Base-by-base conservation (phyloP, 2,888 invertebrate genomes). In the Drosophila neotestacea region DNA sequence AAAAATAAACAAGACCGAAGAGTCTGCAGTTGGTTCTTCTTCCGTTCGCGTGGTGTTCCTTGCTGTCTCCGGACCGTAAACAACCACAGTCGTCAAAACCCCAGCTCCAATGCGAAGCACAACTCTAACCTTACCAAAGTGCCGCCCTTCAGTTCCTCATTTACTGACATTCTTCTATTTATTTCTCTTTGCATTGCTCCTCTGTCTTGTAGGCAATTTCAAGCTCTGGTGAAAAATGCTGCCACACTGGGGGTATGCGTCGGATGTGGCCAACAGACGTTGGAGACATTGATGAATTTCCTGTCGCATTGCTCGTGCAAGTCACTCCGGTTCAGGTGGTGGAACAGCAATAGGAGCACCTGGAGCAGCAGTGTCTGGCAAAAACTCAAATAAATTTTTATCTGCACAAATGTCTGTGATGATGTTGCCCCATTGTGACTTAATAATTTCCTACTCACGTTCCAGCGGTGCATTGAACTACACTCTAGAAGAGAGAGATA, bases 251-350 rank as follows among this genome's bases (percentile, higher is more conserved):
- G 67, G 11, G 63, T 66, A 42, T 60, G 71, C 65, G 73, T 72
- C 70, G 83, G 83, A 82, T 80, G 83, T 73, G 76, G 70, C 63
- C 79, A 85, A 70, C 82, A 88, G 85, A 69, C 85, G 79, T 48
- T 79, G 70, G 69, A 84, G 89, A 85, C 89, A 89, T 89, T 85
- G 88, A 85, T 85, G 85, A 85, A 85, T 89, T 85, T 85, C 85
- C 85, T 89, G 85, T 81, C 85, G 88, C 88, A 85, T 77, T 70
- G 58, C 78, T 76, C 73, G 61, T 58, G 70, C 64, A 50, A 60
- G 55, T 72, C 71, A 59, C 42, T 39, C 58, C 16, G 55, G 64
- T 56, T 56, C 58, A 56, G 61, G 70, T 68, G 61, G 46, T 38
- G 56, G 38, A 58, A n/a, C 34, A 28, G 66, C 41, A 58, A 27